phyloP scores from a whole-genome alignment of 2,113 vertebrate genomes.

The Melanerpes aurifrons region DNA sequence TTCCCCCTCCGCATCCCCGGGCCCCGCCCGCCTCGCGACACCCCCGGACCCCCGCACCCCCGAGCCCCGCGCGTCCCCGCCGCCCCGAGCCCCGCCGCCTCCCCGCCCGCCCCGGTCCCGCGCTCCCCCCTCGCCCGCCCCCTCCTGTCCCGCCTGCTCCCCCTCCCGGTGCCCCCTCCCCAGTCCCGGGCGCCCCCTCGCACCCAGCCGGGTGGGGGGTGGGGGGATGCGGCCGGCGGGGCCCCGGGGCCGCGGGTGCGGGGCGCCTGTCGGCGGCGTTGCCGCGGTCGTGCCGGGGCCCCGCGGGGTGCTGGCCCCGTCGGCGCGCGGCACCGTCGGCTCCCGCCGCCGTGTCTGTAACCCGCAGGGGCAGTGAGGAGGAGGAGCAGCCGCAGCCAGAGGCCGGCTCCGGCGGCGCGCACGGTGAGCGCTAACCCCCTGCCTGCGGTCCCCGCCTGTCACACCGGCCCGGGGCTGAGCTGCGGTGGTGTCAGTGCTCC shows the following conservation, averaged over 20 bases:
- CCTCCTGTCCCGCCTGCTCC: too few species aligned
- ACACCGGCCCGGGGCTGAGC: rapidly evolving
- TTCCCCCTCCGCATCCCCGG: too few species aligned
- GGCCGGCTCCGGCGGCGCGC: background rate
- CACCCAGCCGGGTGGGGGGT: too few species aligned
- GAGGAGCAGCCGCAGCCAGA: background rate
- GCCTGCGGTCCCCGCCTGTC: rapidly evolving
- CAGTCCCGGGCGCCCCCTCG: too few species aligned
- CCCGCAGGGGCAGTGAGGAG: background rate
- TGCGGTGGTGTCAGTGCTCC: rapidly evolving
- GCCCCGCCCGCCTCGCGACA: too few species aligned
- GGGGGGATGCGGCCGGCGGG: background rate
- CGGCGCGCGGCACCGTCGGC: rapidly evolving
- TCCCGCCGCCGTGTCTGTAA: background rate
- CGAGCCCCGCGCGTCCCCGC: too few species aligned
- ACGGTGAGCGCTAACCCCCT: background rate
- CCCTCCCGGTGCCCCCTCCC: too few species aligned
- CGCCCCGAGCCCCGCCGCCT: too few species aligned
- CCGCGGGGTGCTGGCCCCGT: rapidly evolving
- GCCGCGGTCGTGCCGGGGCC: background rate
- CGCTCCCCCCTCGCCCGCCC: too few species aligned
- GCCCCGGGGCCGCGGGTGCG: too few species aligned
- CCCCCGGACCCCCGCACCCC: too few species aligned
- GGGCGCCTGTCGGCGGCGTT: background rate
- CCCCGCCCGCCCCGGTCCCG: too few species aligned